A percentile compares a stretch with the other conserved stretches of the same genome.
Evolutionary conservation across 2,113 vertebrate species (phyloP).

Genomic region (Albula goreensis): DNA sequence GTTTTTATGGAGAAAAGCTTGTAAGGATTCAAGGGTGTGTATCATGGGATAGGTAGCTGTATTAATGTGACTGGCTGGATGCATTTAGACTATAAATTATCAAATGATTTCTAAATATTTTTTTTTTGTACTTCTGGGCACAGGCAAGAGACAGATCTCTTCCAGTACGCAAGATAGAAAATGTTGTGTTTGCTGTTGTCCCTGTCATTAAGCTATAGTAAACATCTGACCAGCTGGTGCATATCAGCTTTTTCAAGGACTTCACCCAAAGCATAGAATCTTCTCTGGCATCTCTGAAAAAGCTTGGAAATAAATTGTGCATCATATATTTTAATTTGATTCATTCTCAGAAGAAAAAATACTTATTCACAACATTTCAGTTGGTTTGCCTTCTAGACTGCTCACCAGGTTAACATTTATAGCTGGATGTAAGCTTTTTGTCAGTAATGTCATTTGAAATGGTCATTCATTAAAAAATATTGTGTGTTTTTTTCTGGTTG

Average conservation of each 20-base stretch:
- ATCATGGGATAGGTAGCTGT: too few species aligned
- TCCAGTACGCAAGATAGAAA: not conserved
- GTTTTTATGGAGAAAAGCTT: not conserved
- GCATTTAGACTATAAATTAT: too few species aligned
- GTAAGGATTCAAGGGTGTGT: too few species aligned
- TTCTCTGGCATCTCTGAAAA: slow-evolving; percentile 15
- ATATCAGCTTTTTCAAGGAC: not conserved
- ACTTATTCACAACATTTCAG: not conserved
- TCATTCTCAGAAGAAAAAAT: not conserved
- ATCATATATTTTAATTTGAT: slow-evolving; percentile 4
- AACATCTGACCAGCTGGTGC: not conserved
- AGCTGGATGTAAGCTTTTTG: not conserved
- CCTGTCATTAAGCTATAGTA: not conserved
- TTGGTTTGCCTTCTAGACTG: not conserved
- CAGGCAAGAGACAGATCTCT: not conserved
- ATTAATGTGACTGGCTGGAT: too few species aligned
- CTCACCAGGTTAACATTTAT: not conserved
- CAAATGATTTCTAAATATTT: not conserved
- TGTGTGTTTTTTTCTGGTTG: slow-evolving; percentile 32
- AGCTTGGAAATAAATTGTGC: slow-evolving; percentile 8
- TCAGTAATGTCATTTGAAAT: slow-evolving; percentile 14
- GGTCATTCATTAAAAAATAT: slow-evolving; percentile 39
- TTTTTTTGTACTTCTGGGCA: not conserved
- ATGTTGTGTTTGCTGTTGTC: not conserved
- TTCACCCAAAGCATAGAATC: not conserved